A percentile compares a stretch with the other conserved stretches of the same genome.
Evolutionary conservation across 2,113 vertebrate genomes (phyloP).

Genomic region (Periophthalmodon schlosseri): DNA sequence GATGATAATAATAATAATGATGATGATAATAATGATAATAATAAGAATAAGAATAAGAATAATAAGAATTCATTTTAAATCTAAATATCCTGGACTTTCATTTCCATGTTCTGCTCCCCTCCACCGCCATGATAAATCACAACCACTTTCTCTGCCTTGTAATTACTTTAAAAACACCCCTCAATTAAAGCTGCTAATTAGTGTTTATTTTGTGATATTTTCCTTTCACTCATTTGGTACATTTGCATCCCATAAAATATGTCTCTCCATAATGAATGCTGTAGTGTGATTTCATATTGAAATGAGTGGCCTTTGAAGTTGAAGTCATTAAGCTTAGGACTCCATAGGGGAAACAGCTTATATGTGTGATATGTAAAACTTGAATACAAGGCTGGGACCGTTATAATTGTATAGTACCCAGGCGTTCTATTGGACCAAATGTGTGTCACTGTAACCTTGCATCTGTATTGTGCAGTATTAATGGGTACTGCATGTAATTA

Average conservation of each 20-base stretch:
- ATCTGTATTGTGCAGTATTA: not conserved
- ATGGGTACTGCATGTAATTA: not conserved
- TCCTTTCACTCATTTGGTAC: slow-evolving; percentile 33
- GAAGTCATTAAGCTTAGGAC: slow-evolving; percentile 38
- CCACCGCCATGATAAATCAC: slow-evolving; percentile 68
- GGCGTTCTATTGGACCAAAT: slow-evolving; percentile 11
- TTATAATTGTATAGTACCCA: slow-evolving; percentile 18
- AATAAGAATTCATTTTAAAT: not conserved
- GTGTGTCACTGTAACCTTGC: slow-evolving; percentile 5
- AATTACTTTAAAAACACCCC: slow-evolving; percentile 76
- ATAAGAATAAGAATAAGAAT: too few relatives aligned
- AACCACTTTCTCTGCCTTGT: slow-evolving; percentile 67
- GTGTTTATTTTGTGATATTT: slow-evolving; percentile 71
- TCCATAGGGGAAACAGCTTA: slow-evolving; percentile 16
- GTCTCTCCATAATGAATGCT: slow-evolving; percentile 57
- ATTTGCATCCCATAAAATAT: slow-evolving; percentile 44
- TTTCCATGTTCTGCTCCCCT: slow-evolving; percentile 9
- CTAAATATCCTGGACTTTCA: not conserved
- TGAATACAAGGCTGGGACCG: slow-evolving; percentile 12
- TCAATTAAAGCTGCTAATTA: slow-evolving; percentile 78
- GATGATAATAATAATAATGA: too few relatives aligned
- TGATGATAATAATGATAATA: too few relatives aligned
- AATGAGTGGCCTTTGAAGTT: slow-evolving; percentile 58
- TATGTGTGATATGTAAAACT: slow-evolving; percentile 29
- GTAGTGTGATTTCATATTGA: slow-evolving; percentile 57